Conservation (phyloP, 2,113 vertebrate species). For the Proteles cristata region DNA sequence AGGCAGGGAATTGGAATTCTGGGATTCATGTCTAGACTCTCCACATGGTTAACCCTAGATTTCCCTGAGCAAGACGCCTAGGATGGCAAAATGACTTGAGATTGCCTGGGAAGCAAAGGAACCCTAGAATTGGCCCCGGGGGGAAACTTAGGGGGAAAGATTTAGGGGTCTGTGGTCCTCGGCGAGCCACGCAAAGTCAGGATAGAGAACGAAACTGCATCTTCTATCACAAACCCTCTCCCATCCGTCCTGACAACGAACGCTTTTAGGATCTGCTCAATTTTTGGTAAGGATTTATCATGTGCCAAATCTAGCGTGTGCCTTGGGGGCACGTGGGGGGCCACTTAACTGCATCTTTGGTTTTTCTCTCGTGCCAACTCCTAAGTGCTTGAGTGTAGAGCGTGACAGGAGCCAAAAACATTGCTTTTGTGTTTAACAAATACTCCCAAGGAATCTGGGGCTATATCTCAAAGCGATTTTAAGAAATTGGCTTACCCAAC, state of each 20-base stretch:
- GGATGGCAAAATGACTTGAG: neutral
- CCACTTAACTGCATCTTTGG: neutral
- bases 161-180: neutral
- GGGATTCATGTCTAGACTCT: neutral
- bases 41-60: conserved; percentile 50
- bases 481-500: conserved; percentile 35
- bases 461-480: conserved; percentile 7
- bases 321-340: neutral
- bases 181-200: neutral
- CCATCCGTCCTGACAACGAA: neutral
- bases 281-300: neutral
- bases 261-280: neutral
- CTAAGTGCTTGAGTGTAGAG: neutral
- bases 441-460: neutral
- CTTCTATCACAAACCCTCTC: neutral
- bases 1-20: conserved; percentile 45
- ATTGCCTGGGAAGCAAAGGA: neutral
- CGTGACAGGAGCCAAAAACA: neutral
- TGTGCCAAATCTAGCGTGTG: neutral
- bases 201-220: neutral
- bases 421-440: conserved; percentile 41
- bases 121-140: neutral
- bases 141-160: neutral
- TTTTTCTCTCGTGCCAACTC: neutral
- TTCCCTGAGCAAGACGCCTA: neutral